A percentile compares a stretch with the other conserved stretches of the same genome.
These are phyloP conservation scores for Meiosimyza decipiens DNA, from an alignment of 2,888 invertebrate genomes.

Conservation along the genomic window DNA sequence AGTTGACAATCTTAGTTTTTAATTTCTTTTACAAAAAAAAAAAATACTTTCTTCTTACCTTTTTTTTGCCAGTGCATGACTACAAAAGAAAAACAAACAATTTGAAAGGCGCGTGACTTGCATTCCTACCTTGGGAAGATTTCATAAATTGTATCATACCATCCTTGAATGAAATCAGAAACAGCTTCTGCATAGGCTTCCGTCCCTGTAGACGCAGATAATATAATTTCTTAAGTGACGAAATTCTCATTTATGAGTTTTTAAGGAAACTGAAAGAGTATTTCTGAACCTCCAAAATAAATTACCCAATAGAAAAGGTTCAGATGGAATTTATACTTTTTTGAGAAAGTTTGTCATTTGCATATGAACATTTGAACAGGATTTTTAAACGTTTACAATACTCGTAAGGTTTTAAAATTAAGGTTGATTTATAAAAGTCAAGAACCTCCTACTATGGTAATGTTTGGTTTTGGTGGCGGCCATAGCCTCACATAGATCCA, in stretches of 20 bases:
- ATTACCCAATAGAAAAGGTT: no score
- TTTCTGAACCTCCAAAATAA: no score
- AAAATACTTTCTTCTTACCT: background rate
- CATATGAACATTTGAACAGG: no score
- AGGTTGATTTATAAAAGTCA: no score
- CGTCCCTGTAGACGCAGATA: conserved; percentile 50
- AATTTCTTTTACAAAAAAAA: conserved; percentile 7
- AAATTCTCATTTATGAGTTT: conserved; percentile 59
- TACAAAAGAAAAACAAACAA: conserved; percentile 44
- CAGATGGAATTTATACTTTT: no score
- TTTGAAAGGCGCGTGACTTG: conserved; percentile 59
- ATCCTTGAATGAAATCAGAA: background rate
- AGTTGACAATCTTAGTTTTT: conserved; percentile 16
- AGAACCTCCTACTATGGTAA: no score
- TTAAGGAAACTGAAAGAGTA: conserved; percentile 25
- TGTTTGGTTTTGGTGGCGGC: no score
- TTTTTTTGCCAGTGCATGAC: background rate
- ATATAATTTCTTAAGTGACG: conserved; percentile 57
- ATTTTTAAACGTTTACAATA: no score
- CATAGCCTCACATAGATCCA: no score
- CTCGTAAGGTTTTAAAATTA: no score
- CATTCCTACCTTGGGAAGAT: background rate
- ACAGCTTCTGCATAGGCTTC: background rate
- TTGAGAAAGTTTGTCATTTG: no score
- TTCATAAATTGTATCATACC: conserved; percentile 11